Percentiles rank a stretch among this genome's conserved stretches.
phyloP scores from a whole-genome alignment of 2,797 vertebrate genomes.

The Arrhamphus sclerolepis region DNA sequence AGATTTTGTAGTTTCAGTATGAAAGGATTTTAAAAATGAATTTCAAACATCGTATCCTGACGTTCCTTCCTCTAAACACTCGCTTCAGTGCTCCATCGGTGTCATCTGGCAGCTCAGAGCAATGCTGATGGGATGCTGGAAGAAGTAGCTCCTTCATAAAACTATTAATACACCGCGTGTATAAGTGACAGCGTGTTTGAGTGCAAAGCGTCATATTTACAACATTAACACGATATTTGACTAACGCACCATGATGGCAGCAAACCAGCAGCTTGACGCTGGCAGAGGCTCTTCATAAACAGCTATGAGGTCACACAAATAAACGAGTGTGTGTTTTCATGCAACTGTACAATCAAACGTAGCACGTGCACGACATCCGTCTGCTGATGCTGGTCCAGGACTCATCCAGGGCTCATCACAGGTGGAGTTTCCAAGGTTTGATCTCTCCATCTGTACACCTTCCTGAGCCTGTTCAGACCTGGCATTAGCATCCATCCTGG shows the following conservation, averaged over 20 bases:
- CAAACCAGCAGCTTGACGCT: conserved; percentile 4
- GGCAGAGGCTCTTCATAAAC: neutral
- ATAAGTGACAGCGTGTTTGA: conserved; percentile 3
- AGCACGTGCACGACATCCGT: neutral
- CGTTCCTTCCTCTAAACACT: neutral
- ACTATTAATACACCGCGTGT: conserved; percentile 20
- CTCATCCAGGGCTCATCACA: too few species aligned
- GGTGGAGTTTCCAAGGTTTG: too few species aligned
- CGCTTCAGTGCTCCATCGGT: neutral
- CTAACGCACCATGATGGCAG: neutral
- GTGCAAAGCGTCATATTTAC: conserved; percentile 11
- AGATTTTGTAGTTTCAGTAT: too few species aligned
- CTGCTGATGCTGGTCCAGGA: too few species aligned
- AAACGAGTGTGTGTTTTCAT: neutral
- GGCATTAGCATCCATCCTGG: too few species aligned
- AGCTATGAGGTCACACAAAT: neutral
- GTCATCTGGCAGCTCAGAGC: neutral
- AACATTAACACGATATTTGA: conserved; percentile 10
- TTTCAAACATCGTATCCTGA: too few species aligned
- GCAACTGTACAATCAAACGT: neutral
- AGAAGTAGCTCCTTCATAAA: neutral
- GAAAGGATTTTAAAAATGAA: too few species aligned
- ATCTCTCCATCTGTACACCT: too few species aligned
- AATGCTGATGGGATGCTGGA: neutral
- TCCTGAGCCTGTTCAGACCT: too few species aligned